Evolutionary conservation across 2,888 invertebrate species (phyloP).

Genomic region (Glyphotaelius pellucidus): DNA sequence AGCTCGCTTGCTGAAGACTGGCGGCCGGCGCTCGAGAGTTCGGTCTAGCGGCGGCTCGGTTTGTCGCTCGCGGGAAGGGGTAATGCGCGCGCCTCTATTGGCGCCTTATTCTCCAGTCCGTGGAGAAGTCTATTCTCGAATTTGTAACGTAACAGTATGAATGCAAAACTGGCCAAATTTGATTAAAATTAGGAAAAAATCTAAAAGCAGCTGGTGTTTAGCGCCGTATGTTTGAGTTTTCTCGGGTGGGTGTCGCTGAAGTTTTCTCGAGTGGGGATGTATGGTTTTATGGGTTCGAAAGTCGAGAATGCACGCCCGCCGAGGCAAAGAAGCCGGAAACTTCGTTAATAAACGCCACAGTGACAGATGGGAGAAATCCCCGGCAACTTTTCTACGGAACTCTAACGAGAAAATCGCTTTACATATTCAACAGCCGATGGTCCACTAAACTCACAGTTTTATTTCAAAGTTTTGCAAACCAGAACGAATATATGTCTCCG

Average conservation of each 20-base stretch:
- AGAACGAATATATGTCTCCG: not conserved
- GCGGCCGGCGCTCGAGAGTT: no score
- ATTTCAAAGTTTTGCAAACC: not conserved
- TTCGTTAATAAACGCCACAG: constrained; percentile 50
- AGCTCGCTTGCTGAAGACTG: no score
- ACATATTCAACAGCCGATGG: not conserved
- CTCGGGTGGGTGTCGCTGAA: not conserved
- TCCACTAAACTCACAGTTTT: not conserved
- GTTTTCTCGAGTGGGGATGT: not conserved
- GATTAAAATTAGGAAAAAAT: not conserved
- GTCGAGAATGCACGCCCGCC: not conserved
- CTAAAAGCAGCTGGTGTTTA: not conserved
- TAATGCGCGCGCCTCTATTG: no score
- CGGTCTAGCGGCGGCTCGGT: no score
- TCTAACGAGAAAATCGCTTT: constrained; percentile 40
- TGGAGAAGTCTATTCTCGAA: no score
- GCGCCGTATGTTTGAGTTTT: not conserved
- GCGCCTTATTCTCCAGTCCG: no score
- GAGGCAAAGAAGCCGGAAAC: constrained; percentile 14
- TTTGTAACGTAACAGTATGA: no score
- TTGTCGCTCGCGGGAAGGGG: no score
- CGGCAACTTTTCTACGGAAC: constrained; percentile 20
- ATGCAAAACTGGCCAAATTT: not conserved
- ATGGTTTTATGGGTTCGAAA: not conserved
- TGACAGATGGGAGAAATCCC: constrained; percentile 43